These are phyloP conservation scores for Bolborhynchus lineola DNA, from an alignment of 2,113 vertebrate species.

Conservation along the genomic window DNA sequence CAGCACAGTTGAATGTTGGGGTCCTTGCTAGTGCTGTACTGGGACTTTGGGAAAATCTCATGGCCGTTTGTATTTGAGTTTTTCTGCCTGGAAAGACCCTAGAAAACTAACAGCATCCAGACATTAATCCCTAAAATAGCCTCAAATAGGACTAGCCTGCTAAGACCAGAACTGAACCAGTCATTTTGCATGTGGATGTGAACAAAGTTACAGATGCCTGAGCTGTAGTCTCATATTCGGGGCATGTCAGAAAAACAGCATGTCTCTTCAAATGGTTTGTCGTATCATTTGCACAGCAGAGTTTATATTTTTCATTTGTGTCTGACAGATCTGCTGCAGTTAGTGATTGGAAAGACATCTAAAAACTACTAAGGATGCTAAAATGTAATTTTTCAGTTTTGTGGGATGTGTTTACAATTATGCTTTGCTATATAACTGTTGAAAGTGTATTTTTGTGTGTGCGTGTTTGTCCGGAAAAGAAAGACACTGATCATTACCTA, in stretches of 20 bases:
- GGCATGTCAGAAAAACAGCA: not conserved
- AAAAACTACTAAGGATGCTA: not conserved
- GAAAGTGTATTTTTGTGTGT: not conserved
- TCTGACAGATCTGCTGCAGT: not conserved
- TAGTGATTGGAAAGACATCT: not conserved
- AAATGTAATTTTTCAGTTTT: not conserved
- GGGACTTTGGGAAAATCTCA: not conserved
- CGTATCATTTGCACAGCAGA: not conserved
- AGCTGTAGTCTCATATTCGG: not conserved
- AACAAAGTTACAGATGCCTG: not conserved
- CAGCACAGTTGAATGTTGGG: not conserved
- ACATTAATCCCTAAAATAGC: not conserved
- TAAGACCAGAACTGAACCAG: not conserved
- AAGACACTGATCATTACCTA: not conserved
- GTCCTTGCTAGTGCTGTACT: not conserved
- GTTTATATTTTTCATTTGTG: not conserved
- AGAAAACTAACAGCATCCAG: not conserved
- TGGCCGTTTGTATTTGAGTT: not conserved
- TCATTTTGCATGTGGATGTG: not conserved
- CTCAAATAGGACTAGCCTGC: not conserved
- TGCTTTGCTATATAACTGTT: not conserved
- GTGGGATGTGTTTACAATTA: not conserved
- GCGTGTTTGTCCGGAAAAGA: not conserved
- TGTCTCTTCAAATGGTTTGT: not conserved
- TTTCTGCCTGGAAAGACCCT: not conserved